Evolutionary conservation across 92 coral and sea anemone species (phyloP).

Genomic region (Galaxea fascicularis): DNA sequence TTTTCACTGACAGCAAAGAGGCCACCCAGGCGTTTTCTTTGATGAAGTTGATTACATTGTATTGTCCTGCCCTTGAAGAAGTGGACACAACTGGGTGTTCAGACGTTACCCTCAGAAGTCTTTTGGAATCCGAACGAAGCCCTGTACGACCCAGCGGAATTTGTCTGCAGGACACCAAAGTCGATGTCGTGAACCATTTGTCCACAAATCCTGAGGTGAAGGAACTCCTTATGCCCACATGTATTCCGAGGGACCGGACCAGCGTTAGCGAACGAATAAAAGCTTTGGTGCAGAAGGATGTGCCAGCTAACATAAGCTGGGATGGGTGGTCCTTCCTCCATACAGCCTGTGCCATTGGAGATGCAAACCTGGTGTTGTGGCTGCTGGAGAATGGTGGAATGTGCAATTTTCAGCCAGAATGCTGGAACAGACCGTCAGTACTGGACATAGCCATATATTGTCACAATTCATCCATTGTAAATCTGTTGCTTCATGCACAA

Average conservation of each 20-base stretch:
- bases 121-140: not conserved
- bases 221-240: not conserved
- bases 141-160: not conserved
- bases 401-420: not conserved
- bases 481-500: not conserved
- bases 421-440: not conserved
- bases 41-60: not conserved
- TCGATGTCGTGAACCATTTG: not conserved
- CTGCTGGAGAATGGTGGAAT: constrained; percentile 20
- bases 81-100: constrained; percentile 33
- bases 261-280: constrained; percentile 7
- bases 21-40: not conserved
- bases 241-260: not conserved
- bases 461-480: constrained; percentile 26
- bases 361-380: constrained; percentile 42
- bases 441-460: not conserved
- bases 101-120: not conserved
- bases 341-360: constrained; percentile 51
- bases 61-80: constrained; percentile 11
- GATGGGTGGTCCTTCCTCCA: constrained; percentile 58
- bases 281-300: constrained; percentile 27
- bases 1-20: not conserved
- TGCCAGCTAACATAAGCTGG: constrained; percentile 46
- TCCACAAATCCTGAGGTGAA: not conserved
- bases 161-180: not conserved